phyloP scores from a whole-genome alignment of 2,888 invertebrate species.

The Liposcelis brunnea region DNA sequence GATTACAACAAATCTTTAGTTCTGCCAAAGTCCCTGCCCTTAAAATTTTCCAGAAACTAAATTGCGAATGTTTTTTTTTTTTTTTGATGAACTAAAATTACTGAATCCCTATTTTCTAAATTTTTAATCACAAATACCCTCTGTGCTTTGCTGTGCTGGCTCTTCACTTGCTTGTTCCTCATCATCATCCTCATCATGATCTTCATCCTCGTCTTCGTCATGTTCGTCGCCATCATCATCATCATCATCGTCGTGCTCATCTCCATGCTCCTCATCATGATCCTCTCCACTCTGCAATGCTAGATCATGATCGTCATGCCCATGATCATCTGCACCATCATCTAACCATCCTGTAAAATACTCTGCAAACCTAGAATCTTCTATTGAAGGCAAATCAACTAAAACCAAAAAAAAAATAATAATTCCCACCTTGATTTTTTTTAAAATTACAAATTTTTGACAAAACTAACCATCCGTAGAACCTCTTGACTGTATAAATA shows the following conservation, averaged over 20 bases:
- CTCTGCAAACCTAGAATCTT: constrained; percentile 53
- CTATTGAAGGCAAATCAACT: constrained; percentile 23
- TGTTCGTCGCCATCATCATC: constrained; percentile 12
- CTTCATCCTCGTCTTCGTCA: constrained; percentile 7
- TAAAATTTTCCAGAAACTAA: too few relatives aligned
- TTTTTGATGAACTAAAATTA: too few relatives aligned
- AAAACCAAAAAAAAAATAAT: constrained; percentile 6
- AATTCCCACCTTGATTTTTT: neutral
- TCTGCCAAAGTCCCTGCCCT: too few relatives aligned
- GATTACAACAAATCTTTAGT: too few relatives aligned
- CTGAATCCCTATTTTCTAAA: too few relatives aligned
- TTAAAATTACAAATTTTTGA: neutral
- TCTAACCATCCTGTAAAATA: constrained; percentile 67
- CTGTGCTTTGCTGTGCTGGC: neutral
- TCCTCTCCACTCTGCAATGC: constrained; percentile 12
- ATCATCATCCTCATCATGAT: constrained; percentile 5
- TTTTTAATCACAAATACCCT: neutral
- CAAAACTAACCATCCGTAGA: constrained; percentile 51
- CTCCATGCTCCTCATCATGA: constrained; percentile 22
- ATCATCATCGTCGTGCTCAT: constrained; percentile 20
- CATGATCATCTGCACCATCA: constrained; percentile 27
- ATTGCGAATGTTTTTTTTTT: too few relatives aligned
- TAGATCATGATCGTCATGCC: constrained; percentile 15
- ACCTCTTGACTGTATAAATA: constrained; percentile 64
- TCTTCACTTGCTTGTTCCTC: neutral